These are phyloP conservation scores for Myotis planiceps DNA, from an alignment of 2,797 vertebrate genomes.

Conservation along the genomic window DNA sequence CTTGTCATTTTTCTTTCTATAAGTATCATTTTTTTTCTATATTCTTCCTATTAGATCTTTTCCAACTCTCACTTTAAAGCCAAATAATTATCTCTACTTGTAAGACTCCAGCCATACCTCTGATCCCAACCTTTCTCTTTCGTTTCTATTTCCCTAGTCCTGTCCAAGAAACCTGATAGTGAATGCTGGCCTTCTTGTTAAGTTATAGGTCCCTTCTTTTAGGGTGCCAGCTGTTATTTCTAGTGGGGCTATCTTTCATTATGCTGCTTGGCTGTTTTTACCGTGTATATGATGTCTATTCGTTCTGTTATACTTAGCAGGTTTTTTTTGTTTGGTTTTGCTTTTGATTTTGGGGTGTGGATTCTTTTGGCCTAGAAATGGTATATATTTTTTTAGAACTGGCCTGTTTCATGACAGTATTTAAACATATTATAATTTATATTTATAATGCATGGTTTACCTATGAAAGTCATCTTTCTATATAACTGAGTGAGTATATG, in stretches of 20 bases:
- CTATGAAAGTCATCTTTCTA: background rate
- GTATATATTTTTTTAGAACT: conserved; percentile 32
- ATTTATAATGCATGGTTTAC: conserved; percentile 11
- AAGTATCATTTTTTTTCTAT: background rate
- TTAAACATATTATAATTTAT: conserved; percentile 18
- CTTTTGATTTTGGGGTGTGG: background rate
- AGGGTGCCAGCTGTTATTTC: background rate
- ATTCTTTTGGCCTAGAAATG: background rate
- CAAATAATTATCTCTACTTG: background rate
- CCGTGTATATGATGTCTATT: background rate
- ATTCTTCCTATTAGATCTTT: background rate
- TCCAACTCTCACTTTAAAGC: background rate
- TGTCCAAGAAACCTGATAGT: background rate
- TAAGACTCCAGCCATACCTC: background rate
- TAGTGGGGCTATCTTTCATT: background rate
- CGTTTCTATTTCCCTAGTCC: background rate
- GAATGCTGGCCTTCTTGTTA: conserved; percentile 1
- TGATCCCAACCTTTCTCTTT: background rate
- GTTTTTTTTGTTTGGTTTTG: background rate
- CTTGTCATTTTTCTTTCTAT: background rate
- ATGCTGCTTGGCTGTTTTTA: background rate
- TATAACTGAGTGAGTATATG: background rate
- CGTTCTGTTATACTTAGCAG: background rate
- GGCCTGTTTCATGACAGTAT: background rate
- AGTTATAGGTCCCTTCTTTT: background rate